A percentile compares a stretch with the other conserved stretches of the same genome.
phyloP scores from a whole-genome alignment of 2,888 invertebrate genomes.

The Itoplectis maculator region DNA sequence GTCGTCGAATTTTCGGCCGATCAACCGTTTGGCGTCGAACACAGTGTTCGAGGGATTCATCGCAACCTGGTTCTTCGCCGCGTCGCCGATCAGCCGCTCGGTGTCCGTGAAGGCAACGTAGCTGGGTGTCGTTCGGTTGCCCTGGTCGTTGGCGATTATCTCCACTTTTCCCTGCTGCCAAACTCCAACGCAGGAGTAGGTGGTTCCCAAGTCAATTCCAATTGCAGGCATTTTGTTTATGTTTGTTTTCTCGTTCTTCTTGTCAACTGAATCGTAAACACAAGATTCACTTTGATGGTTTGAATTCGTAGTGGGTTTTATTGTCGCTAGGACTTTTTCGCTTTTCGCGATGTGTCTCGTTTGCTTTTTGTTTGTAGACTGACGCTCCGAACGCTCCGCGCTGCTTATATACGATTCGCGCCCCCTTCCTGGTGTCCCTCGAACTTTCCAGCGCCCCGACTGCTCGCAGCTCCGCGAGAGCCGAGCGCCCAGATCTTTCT shows the following conservation, averaged over 20 bases:
- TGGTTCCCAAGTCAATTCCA: constrained; percentile 87
- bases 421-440: not conserved
- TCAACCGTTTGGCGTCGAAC: constrained; percentile 88
- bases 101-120: constrained; percentile 89
- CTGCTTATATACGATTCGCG: constrained; percentile 16
- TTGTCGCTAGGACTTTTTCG: constrained; percentile 5
- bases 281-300: constrained; percentile 1
- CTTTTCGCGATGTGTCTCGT: constrained; percentile 32
- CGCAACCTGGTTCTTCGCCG: constrained; percentile 87
- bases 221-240: constrained; percentile 85
- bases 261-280: not conserved
- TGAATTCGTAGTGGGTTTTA: not conserved
- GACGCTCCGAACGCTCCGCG: constrained; percentile 31
- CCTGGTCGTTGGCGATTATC: constrained; percentile 86
- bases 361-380: constrained; percentile 40
- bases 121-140: constrained; percentile 90
- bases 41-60: constrained; percentile 91
- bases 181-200: constrained; percentile 86
- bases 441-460: constrained; percentile 10
- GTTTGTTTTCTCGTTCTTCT: constrained; percentile 31
- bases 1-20: constrained; percentile 85
- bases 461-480: not conserved
- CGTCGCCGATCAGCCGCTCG: constrained; percentile 66
- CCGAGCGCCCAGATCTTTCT: not conserved
- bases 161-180: constrained; percentile 70